Evolutionary conservation across 2,888 invertebrate species (phyloP).

Genomic region (Seira sanloemensis): DNA sequence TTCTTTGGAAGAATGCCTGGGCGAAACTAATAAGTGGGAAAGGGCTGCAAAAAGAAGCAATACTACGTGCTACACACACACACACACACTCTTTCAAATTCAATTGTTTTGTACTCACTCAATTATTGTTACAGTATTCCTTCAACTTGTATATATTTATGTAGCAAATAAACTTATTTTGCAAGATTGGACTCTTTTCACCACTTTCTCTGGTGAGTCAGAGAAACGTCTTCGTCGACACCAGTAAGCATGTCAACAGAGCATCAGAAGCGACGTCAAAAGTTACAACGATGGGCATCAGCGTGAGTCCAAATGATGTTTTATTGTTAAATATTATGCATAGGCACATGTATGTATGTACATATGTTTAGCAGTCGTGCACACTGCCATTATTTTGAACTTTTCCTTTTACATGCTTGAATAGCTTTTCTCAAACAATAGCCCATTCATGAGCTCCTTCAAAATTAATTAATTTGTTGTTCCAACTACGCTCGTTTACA

Average conservation of each 20-base stretch:
- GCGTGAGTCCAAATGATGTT: constrained; percentile 66
- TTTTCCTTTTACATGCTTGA: neutral
- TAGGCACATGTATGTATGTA: neutral
- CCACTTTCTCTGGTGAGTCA: constrained; percentile 24
- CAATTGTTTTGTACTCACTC: neutral
- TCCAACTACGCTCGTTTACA: neutral
- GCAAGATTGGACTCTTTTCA: neutral
- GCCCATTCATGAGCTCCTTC: neutral
- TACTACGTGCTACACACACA: too few relatives aligned
- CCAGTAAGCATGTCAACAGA: constrained; percentile 57
- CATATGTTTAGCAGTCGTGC: neutral
- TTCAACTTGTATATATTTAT: too few relatives aligned
- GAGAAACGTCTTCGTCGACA: constrained; percentile 22
- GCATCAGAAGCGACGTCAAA: constrained; percentile 63
- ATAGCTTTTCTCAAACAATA: neutral
- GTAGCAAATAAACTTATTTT: too few relatives aligned
- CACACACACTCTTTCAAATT: constrained; percentile 1
- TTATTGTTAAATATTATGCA: neutral
- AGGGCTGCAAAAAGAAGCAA: too few relatives aligned
- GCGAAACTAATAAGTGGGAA: too few relatives aligned
- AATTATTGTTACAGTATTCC: too few relatives aligned
- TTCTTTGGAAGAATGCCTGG: too few relatives aligned
- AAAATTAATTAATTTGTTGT: neutral
- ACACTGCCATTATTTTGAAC: too few relatives aligned
- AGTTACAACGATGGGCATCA: constrained; percentile 72